Base-by-base conservation (phyloP, 2,888 invertebrate genomes). In the Synanthedon formicaeformis region DNA sequence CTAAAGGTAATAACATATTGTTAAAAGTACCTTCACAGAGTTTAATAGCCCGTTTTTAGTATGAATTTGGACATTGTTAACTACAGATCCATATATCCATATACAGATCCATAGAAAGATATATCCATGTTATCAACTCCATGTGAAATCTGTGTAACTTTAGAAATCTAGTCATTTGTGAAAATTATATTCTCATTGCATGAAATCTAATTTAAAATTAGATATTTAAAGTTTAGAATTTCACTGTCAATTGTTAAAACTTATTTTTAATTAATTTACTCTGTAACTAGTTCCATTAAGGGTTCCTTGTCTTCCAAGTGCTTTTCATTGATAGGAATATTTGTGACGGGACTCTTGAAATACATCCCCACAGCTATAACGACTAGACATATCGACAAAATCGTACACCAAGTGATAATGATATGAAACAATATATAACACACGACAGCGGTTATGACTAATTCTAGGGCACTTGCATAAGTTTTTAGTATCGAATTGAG, bases 401-500 rank as follows among this genome's bases (percentile, higher is more conserved):
- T 84, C 4, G 97, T 97, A 69, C 93, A 96, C 54, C 91, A 75
- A 70, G 95, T 92, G 61, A 98, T 94, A 3, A 94, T 90, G 76
- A 97, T 96, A 60, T 91, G 90, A 75, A 98, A 97, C 51, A 97
- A 79, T 51, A 96, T 72, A 88, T 94, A 96, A 65, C 96, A 95
- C 0, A 97, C 88, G 12, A 97, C 85, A 0, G 97, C 97, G 0
- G 97, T 97, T 66, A 98, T 94, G 53, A 97, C 88, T 40, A 98
- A 81, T 73, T 98, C 98, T 63, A 98, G 84, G 12, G 97, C 97
- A 81, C 96, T 96, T 1, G 98, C 98, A 80, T 97, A 98, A 0
- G 96, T 97, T 86, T 98, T 98, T 53, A 98, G 85, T 68, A 98
- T 97, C 0, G 97, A 97, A 78, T 98, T 98, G 65, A 98, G 89